Evolutionary conservation across 2,888 invertebrate genomes (phyloP), one percentile per base, ranked within the genome.

Genomic region (Adelognathus sp.): DNA sequence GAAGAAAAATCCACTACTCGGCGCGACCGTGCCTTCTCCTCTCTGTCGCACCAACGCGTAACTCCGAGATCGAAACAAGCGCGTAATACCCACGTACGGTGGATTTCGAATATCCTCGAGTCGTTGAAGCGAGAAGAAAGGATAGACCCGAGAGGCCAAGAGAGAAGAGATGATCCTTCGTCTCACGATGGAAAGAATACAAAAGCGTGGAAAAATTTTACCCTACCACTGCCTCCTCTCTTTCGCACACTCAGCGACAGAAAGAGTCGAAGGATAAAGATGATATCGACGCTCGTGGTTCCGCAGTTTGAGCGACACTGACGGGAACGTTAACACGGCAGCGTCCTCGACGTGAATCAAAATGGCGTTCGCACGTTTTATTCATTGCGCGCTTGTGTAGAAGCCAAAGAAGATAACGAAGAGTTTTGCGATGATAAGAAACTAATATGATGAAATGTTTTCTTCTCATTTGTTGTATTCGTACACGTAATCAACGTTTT

Each of bases 281-380:
- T 16, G 5, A 14, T 27, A 3, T 11, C 11, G 1, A 9, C 3
- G 7, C n/a, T n/a, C n/a, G 2, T 3, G 39, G 64, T 77, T 46
- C 86, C 87, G 18, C 80, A 27, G 27, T 31, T 84, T 88, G 89
- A 88, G 88, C 66, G 80, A 21, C 88, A 56, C 70, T 14, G 46
- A 4, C 29, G 36, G 9, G 27, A 67, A 76, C 61, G 63, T 70
- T 79, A 75, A 74, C 50, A 64, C 69, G 50, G 27, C 39, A 54
- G 9, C 21, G 39, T 63, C 54, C 39, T 36, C 52, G 29, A 18
- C 11, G 18, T 66, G 63, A 50, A 46, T 66, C 75, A 75, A 79
- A 69, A 79, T 79, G 71, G 71, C 71, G 75, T 24, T 46, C 41
- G 31, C 52, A 56, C 58, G 46, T 72, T 56, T 74, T 63, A 66